phyloP scores from a whole-genome alignment of 1,140 invertebrate genomes.

The Ceratosolen solmsi region DNA sequence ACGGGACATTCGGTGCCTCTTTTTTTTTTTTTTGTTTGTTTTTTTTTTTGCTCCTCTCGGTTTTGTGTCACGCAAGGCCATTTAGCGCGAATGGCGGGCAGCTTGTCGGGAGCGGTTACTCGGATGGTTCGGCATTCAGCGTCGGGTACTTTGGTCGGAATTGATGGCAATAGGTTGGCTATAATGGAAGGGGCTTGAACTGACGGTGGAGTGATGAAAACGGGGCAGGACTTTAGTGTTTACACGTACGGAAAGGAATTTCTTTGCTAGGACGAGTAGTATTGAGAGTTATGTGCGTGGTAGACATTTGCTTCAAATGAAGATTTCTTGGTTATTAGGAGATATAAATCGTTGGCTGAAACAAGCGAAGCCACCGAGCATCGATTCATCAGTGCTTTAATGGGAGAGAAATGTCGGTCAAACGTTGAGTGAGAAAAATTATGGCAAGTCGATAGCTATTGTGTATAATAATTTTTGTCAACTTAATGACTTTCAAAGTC shows the following conservation, averaged over 20 bases:
- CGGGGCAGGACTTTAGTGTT: neutral
- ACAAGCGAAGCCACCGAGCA: neutral
- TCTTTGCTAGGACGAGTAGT: neutral
- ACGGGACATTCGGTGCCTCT: neutral
- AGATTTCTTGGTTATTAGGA: neutral
- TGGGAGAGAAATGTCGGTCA: too few species aligned
- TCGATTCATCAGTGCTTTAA: neutral
- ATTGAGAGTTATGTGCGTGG: too few species aligned
- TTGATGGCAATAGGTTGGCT: neutral
- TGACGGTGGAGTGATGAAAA: neutral
- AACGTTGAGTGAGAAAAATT: too few species aligned
- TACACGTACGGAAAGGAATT: conserved; percentile 13
- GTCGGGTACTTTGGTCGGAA: neutral
- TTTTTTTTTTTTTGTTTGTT: too few species aligned
- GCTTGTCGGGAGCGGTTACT: neutral
- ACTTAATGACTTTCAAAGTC: too few species aligned
- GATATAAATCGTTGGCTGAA: neutral
- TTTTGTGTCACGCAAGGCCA: neutral
- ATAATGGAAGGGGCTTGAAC: neutral
- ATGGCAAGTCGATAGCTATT: too few species aligned
- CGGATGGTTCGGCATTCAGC: neutral
- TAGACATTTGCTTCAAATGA: neutral
- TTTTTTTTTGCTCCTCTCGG: neutral
- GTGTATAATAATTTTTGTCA: too few species aligned
- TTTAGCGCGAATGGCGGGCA: neutral